Evolutionary conservation across 2,113 vertebrate genomes (phyloP), one percentile per base, ranked within the genome.

Genomic region (Neoarius graeffei): DNA sequence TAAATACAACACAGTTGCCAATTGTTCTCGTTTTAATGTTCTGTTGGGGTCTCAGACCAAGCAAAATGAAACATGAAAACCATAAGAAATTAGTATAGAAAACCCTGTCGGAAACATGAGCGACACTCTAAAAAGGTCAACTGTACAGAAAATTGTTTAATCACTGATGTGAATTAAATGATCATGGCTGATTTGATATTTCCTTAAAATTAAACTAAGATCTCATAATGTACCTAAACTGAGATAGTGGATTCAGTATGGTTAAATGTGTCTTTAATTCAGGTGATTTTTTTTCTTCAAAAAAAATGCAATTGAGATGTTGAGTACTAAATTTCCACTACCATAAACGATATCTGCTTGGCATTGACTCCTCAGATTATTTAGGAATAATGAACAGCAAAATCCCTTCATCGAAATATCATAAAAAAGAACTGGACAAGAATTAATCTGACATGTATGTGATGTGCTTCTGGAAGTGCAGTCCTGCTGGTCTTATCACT

Each of bases 401-500:
- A 42, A n/a, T 67, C n/a, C 5, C 13, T 69, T 69, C 66, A 15
- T 48, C 17, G 1, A 48, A 20, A 74, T 50, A 17, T 27, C 17
- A 80, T 57, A n/a, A 42, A 52, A n/a, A 66, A 50, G 15, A 84
- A 35, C 2, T 69, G 50, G 50, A 30, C 23, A 5, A 19, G 13
- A 19, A 15, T 48, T 57, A 59, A 27, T 81, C 52, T 17, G 54
- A 81, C 3, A 1, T 6, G 27, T 60, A 17, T 30, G 11, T 54
- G 83, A 25, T 14, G 7, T 76, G 73, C 27, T 54, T 69, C 5
- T 35, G 13, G 59, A 67, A 82, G 79, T 50, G 6, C n/a, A 66
- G 69, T 60, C 30, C 48, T 66, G 81, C 59, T 77, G 71, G 19
- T 60, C 11, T 77, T 48, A 77, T 76, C n/a, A 77, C 64, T 81